Base-by-base conservation (phyloP, 37 sponge, comb jelly and placozoan genomes). In the Geodia barretti region DNA sequence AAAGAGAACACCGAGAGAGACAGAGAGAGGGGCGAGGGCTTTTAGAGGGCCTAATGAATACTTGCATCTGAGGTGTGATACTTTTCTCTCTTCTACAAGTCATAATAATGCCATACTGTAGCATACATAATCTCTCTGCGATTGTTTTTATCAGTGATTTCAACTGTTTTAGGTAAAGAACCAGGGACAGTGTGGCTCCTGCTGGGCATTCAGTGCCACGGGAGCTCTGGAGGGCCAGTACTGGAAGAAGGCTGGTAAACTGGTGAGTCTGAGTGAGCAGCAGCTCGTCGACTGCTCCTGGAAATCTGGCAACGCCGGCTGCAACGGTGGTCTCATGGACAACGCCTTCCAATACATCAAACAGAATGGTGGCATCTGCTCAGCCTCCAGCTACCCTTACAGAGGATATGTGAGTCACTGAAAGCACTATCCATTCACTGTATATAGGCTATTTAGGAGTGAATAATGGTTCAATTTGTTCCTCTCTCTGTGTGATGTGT, bases 201-300 rank as follows among this genome's bases (percentile, higher is more conserved):
- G 95, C 64, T 95, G 95, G 95, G 86, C 92, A n/a, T 95, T 95
- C 85, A 95, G 89, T 83, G 89, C 89, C 4, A 88, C 93, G 33
- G 95, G 95, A 28, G 91, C 95, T 0, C 60, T 94, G 65, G 95
- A 94, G 64, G 97, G 87, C 33, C 88, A 86, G 37, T 76, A 85
- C 39, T 80, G 42, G 59, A 60, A 54, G 60, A 82, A 83, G 72
- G 77, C 76, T 7, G 89, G 92, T 0, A 79, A 2, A 1, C 87
- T 96, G 36, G 78, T 88, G 25, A 85, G 89, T 4, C 77, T 96
- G 26, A 95, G 95, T 79, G 98, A 97, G 68, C 98, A 97, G 89
- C 88, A 97, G 66, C 83, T 97, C 38, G 84, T 97, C 4, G 98
- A 97, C 74, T 97, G 98, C 76, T 95, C 95, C 9, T 78, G 73